Percentiles rank a stretch among this genome's conserved stretches.
These are phyloP conservation scores for Phaethon lepturus DNA, from an alignment of 2,113 vertebrate genomes.

Conservation along the genomic window DNA sequence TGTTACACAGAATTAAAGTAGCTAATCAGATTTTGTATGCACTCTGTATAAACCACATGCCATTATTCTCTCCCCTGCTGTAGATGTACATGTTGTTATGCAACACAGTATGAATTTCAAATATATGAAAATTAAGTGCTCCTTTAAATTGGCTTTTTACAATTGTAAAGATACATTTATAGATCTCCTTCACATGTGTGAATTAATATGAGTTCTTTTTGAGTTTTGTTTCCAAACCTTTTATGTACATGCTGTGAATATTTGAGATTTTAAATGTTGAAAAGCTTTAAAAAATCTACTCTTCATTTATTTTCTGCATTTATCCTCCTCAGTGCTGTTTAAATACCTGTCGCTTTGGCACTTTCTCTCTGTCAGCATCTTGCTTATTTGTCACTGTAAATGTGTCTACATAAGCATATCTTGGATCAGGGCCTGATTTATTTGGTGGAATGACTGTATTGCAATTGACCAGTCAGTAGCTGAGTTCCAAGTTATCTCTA, in stretches of 20 bases:
- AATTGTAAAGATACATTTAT: not conserved
- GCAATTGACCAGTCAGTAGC: not conserved
- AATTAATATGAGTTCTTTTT: not conserved
- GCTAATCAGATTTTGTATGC: not conserved
- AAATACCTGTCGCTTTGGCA: not conserved
- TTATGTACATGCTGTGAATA: not conserved
- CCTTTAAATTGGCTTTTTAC: not conserved
- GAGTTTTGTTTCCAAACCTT: accelerated
- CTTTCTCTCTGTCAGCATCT: not conserved
- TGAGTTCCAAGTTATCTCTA: not conserved
- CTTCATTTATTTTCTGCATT: not conserved
- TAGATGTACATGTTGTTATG: not conserved
- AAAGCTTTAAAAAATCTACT: not conserved
- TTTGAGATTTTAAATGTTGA: not conserved
- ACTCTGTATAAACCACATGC: not conserved
- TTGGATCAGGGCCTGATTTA: not conserved
- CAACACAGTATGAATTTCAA: not conserved
- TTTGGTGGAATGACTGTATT: not conserved
- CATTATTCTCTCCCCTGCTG: not conserved
- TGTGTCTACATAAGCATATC: not conserved
- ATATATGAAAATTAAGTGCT: not conserved
- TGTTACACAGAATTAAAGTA: not conserved
- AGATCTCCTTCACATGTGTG: not conserved
- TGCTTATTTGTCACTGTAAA: not conserved
- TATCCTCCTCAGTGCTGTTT: not conserved